Evolutionary conservation across 2,113 vertebrate species (phyloP).

Genomic region (human (Homo sapiens)): GRCh38 chr15:66756501-66757000

Average conservation of each 20-base stretch:
- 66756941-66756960: neutral
- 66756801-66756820: neutral
- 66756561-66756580: constrained; percentile 44
- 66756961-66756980: neutral
- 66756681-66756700: neutral
- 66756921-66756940: neutral
- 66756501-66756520: constrained; percentile 82
- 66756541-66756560: constrained; percentile 11
- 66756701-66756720: neutral
- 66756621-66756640: neutral
- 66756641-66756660: neutral
- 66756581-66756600: constrained; percentile 18
- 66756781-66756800: neutral
- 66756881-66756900: neutral
- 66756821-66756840: accelerated
- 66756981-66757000: neutral
- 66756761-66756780: neutral
- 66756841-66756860: neutral
- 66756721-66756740: neutral
- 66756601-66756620: neutral
- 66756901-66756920: neutral
- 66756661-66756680: neutral
- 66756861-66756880: neutral
- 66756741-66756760: neutral
- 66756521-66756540: constrained; percentile 36